Percentiles rank a stretch among this genome's conserved stretches.
Evolutionary conservation across 2,888 invertebrate genomes (phyloP).

Genomic region (Nomada flava): DNA sequence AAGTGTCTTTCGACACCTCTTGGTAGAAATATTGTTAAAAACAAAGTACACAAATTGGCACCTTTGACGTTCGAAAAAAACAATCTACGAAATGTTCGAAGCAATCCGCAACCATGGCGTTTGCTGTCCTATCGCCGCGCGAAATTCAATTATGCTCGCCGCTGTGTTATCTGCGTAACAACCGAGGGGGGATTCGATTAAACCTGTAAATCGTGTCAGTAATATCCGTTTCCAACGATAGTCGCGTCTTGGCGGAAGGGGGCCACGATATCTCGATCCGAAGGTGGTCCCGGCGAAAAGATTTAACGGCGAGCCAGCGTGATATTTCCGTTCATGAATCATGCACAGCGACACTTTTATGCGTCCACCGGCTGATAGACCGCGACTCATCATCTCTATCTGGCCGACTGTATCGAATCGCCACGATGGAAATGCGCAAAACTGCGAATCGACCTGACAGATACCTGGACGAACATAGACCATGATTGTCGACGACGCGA

Average conservation of each 20-base stretch:
- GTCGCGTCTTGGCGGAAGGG: constrained; percentile 1
- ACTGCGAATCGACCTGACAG: neutral
- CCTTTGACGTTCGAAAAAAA: too few species aligned
- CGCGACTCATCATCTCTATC: constrained; percentile 35
- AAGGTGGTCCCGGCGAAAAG: constrained; percentile 26
- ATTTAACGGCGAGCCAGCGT: constrained; percentile 21
- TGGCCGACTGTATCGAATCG: neutral
- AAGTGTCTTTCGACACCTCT: too few species aligned
- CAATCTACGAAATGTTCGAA: constrained; percentile 11
- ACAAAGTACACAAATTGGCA: too few species aligned
- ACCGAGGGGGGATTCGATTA: constrained; percentile 49
- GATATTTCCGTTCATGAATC: constrained; percentile 41
- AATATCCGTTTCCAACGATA: neutral
- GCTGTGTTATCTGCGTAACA: constrained; percentile 53
- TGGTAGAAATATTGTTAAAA: too few species aligned
- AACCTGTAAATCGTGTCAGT: constrained; percentile 47
- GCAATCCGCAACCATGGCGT: constrained; percentile 22
- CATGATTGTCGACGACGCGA: neutral
- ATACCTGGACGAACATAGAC: neutral
- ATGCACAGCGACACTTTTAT: constrained; percentile 37
- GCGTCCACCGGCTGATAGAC: constrained; percentile 9
- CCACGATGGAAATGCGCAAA: neutral
- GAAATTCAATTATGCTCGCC: constrained; percentile 50
- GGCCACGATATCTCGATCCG: neutral
- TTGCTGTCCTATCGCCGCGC: constrained; percentile 13